Conservation (phyloP, 2,888 invertebrate genomes). For the Ectobius pallidus region DNA sequence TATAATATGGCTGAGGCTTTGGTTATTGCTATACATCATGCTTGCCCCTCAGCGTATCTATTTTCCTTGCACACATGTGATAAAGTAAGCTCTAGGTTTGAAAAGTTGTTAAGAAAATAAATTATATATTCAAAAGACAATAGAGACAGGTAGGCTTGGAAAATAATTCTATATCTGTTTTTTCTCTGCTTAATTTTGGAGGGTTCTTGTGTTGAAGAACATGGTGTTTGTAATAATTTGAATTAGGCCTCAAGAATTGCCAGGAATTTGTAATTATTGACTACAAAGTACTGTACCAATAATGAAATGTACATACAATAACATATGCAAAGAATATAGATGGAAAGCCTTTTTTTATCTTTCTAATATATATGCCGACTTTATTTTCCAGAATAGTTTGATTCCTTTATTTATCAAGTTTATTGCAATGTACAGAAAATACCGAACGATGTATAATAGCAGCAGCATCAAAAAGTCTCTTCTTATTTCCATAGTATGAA, state of each 20-base stretch:
- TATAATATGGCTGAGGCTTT: not conserved
- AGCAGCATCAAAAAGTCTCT: not conserved
- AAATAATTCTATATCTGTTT: too few species aligned
- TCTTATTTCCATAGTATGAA: too few species aligned
- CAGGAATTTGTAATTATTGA: constrained; percentile 3
- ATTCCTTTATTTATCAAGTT: too few species aligned
- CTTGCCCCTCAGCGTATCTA: not conserved
- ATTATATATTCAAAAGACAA: not conserved
- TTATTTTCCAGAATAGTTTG: constrained; percentile 1
- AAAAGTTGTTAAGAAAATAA: not conserved
- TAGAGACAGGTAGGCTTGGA: too few species aligned
- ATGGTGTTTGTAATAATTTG: too few species aligned
- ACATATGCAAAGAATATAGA: not conserved
- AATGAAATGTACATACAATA: not conserved
- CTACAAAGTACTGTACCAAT: not conserved
- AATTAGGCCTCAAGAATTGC: not conserved
- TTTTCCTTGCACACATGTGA: constrained; percentile 3
- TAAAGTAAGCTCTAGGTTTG: not conserved
- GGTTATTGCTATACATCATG: not conserved
- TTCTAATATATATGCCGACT: not conserved
- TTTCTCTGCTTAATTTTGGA: too few species aligned
- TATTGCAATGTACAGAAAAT: constrained; percentile 3
- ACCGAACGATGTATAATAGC: not conserved
- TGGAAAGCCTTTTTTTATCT: not conserved
- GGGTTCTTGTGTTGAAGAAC: not conserved